Conservation (phyloP, 2,113 vertebrate species). For the Rhinolophus ferrumequinum region DNA sequence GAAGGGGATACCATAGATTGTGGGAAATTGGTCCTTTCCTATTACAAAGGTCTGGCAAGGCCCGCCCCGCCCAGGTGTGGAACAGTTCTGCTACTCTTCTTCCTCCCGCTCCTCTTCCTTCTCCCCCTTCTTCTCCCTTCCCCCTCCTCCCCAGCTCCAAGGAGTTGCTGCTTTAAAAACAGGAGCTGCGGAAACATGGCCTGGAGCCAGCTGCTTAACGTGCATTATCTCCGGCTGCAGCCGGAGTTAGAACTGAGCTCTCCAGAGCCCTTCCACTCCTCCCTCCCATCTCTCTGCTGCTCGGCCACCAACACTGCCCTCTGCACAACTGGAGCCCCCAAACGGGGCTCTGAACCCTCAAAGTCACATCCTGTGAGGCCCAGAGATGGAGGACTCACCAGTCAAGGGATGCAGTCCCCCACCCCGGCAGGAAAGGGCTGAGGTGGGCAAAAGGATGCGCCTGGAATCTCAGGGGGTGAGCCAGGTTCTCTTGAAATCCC, state of each 20-base stretch:
- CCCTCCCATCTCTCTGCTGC: neutral
- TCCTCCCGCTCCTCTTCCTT: neutral
- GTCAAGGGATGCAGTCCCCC: neutral
- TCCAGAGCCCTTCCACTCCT: neutral
- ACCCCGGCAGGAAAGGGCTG: neutral
- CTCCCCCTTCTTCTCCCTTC: fast-evolving
- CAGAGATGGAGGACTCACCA: neutral
- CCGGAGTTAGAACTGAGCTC: neutral
- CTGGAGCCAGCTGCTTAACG: constrained; percentile 52
- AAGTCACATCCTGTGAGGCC: neutral
- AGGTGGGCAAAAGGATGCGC: neutral
- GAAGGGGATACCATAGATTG: neutral
- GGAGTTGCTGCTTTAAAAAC: constrained; percentile 57
- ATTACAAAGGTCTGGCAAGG: neutral
- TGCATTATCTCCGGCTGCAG: constrained; percentile 15
- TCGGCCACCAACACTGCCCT: neutral
- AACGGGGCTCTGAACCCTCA: neutral
- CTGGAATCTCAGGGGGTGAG: neutral
- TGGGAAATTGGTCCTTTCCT: neutral
- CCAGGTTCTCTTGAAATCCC: neutral
- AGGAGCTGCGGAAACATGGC: constrained; percentile 55
- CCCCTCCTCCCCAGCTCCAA: neutral
- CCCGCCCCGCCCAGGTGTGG: neutral
- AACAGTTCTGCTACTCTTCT: neutral
- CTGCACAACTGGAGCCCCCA: neutral